phyloP scores from a whole-genome alignment of 2,797 vertebrate species.

The Myotis daubentonii region DNA sequence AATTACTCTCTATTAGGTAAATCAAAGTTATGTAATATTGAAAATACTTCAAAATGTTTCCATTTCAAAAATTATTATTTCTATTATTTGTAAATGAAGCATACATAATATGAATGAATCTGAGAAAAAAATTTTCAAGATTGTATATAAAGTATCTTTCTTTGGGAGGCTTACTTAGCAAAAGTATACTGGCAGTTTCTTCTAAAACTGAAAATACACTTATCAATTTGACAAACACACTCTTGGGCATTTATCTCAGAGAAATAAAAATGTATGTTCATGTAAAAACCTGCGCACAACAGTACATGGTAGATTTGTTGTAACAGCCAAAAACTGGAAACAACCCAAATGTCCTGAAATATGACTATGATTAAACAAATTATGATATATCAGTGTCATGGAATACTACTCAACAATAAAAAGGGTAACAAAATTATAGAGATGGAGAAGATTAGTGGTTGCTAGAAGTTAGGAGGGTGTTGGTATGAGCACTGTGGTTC shows the following conservation, averaged over 20 bases:
- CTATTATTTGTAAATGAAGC: conserved; percentile 15
- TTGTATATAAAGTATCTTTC: neutral
- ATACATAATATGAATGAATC: neutral
- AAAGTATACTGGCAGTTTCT: conserved; percentile 5
- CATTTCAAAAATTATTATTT: conserved; percentile 34
- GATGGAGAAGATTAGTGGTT: neutral
- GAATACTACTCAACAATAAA: neutral
- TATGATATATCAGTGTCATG: neutral
- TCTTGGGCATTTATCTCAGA: neutral
- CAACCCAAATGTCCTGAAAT: neutral
- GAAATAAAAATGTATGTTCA: conserved; percentile 38
- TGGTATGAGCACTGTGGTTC: neutral
- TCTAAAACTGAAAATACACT: conserved; percentile 18
- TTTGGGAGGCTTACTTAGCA: neutral
- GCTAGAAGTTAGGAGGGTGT: neutral
- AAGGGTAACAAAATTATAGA: neutral
- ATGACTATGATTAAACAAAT: neutral
- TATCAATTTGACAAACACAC: neutral
- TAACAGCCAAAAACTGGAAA: neutral
- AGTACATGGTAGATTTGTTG: neutral
- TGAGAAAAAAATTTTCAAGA: neutral
- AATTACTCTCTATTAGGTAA: conserved; percentile 33
- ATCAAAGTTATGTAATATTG: conserved; percentile 3
- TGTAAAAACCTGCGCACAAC: neutral
- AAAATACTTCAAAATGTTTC: conserved; percentile 29